Conservation (phyloP, 53 echinoderm and acorn worm species). For the Paracentrotus lividus region DNA sequence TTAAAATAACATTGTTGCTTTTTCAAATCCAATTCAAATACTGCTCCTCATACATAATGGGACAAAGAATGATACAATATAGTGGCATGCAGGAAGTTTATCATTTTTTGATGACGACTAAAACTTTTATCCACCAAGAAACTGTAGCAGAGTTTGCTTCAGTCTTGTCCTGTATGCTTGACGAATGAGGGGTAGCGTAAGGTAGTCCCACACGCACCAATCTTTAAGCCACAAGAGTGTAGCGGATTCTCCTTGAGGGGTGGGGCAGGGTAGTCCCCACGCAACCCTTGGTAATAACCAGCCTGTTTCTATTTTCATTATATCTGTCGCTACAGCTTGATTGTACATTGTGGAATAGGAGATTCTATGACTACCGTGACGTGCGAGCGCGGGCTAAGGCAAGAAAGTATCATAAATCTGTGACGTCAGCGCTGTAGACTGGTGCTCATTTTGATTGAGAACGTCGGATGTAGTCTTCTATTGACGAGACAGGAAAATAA, state of each 20-base stretch:
- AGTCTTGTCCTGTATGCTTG: not conserved
- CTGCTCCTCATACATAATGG: too few species aligned
- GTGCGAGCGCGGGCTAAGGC: constrained; percentile 23
- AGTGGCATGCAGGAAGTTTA: not conserved
- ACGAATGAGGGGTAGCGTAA: too few species aligned
- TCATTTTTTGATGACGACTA: not conserved
- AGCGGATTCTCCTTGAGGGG: too few species aligned
- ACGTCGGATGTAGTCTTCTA: constrained; percentile 44
- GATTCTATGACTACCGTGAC: constrained; percentile 68
- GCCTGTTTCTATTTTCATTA: constrained; percentile 48
- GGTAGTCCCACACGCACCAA: too few species aligned
- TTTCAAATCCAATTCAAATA: too few species aligned
- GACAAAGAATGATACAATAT: too few species aligned
- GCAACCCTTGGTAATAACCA: not conserved
- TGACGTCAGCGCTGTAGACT: constrained; percentile 62
- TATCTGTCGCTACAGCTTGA: constrained; percentile 52
- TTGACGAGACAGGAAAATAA: constrained; percentile 29
- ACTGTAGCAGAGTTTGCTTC: not conserved
- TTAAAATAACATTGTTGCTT: too few species aligned
- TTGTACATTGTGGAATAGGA: constrained; percentile 31
- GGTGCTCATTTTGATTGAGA: constrained; percentile 59
- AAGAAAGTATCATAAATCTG: constrained; percentile 57
- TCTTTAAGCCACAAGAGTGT: too few species aligned
- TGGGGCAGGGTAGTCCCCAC: not conserved
- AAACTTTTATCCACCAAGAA: not conserved